phyloP scores from a whole-genome alignment of 2,888 invertebrate genomes.

The Sycophila texana region DNA sequence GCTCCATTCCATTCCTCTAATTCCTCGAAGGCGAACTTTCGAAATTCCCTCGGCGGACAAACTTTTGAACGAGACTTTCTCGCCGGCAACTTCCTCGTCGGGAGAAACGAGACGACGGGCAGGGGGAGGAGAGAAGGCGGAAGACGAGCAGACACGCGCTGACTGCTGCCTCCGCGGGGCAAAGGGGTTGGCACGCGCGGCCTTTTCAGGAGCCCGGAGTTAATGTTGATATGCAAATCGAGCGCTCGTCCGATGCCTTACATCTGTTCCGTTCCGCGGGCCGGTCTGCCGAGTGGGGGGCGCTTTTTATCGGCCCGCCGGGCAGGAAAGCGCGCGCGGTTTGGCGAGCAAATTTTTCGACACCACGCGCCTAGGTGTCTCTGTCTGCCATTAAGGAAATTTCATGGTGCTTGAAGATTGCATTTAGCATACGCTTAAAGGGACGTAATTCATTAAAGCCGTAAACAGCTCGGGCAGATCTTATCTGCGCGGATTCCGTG shows the following conservation, averaged over 20 bases:
- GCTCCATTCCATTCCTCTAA: too few relatives aligned
- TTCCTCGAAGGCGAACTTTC: too few relatives aligned
- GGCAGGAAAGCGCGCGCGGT: neutral
- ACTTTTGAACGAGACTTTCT: neutral
- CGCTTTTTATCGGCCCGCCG: neutral
- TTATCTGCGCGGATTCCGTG: neutral
- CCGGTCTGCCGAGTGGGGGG: neutral
- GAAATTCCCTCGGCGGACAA: too few relatives aligned
- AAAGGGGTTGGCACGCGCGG: constrained; percentile 37
- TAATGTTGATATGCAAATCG: constrained; percentile 59
- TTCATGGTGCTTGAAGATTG: neutral
- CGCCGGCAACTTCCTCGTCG: neutral
- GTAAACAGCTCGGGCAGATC: neutral
- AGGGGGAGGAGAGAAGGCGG: neutral
- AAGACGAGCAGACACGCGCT: neutral
- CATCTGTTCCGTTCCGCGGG: constrained; percentile 30
- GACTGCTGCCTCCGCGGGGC: neutral
- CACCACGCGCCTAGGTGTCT: neutral
- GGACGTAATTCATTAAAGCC: neutral
- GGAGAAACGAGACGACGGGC: neutral
- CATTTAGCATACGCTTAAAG: neutral
- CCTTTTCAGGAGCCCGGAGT: constrained; percentile 52
- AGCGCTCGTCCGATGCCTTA: neutral
- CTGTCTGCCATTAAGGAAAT: neutral
- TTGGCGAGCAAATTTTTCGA: neutral